Evolutionary conservation across 2,113 vertebrate species (phyloP).

Genomic region (Dasypus novemcinctus): DNA sequence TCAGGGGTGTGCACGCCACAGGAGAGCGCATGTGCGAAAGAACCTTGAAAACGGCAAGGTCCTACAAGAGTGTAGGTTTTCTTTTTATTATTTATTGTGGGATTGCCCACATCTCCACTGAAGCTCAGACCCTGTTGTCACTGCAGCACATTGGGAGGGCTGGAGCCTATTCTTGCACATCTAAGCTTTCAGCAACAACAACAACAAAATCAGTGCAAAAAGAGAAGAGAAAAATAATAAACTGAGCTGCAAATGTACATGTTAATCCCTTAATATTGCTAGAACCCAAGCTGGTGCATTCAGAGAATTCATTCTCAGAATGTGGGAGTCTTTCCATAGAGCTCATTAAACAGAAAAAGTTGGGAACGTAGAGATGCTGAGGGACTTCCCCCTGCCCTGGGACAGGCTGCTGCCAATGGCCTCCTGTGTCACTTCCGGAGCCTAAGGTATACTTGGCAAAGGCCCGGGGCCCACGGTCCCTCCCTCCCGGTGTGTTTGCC

Average conservation of each 20-base stretch:
- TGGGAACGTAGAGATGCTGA: not conserved
- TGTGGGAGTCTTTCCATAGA: not conserved
- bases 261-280: not conserved
- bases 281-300: not conserved
- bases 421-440: not conserved
- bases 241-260: not conserved
- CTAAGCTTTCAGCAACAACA: not conserved
- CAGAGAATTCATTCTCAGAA: slow-evolving; percentile 22
- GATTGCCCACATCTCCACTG: not conserved
- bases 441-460: not conserved
- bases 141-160: not conserved
- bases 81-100: not conserved
- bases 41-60: not conserved
- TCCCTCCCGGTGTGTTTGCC: not conserved
- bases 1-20: not conserved
- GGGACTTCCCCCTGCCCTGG: not conserved
- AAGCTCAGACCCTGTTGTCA: not conserved
- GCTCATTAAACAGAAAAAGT: not conserved
- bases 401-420: not conserved
- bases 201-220: slow-evolving; percentile 20
- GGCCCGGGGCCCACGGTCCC: not conserved
- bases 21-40: not conserved
- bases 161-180: not conserved
- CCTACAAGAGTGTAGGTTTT: not conserved
- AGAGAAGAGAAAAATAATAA: slow-evolving; percentile 1